A percentile compares a stretch with the other conserved stretches of the same genome.
phyloP scores from a whole-genome alignment of 2,888 invertebrate species.

The Heliconius cydno region DNA sequence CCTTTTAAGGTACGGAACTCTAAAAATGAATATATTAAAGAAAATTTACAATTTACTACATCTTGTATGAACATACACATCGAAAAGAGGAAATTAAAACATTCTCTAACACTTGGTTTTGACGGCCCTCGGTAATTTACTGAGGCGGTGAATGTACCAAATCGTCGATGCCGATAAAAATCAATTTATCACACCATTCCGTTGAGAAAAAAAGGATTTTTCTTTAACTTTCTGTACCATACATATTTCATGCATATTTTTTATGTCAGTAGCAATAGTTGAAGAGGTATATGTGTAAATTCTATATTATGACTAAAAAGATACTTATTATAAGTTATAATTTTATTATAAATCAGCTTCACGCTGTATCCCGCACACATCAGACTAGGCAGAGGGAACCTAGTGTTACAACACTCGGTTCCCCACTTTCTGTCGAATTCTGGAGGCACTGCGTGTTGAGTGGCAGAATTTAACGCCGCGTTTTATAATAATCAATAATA shows the following conservation, averaged over 20 bases:
- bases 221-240: constrained; percentile 1
- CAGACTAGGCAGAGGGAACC: too few species aligned
- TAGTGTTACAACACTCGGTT: too few species aligned
- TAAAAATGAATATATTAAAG: not conserved
- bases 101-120: constrained; percentile 1
- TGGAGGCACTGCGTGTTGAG: too few species aligned
- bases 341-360: too few species aligned
- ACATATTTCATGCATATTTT: not conserved
- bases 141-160: constrained; percentile 12
- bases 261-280: not conserved
- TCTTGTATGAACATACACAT: not conserved
- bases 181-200: constrained; percentile 28
- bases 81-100: constrained; percentile 12
- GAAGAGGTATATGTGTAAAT: not conserved
- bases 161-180: constrained; percentile 20
- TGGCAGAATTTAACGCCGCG: too few species aligned
- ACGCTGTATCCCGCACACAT: too few species aligned
- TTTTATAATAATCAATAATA: too few species aligned
- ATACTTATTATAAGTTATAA: too few species aligned
- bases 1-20: too few species aligned
- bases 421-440: too few species aligned
- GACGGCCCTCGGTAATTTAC: constrained; percentile 21
- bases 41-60: not conserved
- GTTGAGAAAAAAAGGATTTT: constrained; percentile 6
- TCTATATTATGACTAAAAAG: too few species aligned